Conservation (phyloP, 2,797 vertebrate species). For the Eutrigla gurnardus region DNA sequence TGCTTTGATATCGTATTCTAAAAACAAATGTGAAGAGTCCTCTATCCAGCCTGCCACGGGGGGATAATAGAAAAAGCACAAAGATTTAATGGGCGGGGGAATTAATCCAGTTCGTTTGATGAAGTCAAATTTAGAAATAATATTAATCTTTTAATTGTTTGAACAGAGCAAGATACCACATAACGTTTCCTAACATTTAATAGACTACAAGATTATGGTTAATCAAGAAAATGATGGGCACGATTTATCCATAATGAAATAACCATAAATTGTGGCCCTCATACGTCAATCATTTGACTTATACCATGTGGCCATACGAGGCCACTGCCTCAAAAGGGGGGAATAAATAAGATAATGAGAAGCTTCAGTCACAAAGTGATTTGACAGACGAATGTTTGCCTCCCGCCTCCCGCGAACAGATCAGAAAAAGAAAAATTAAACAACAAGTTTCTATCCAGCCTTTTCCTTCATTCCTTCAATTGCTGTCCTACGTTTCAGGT, state of each 20-base stretch:
- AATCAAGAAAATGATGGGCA: neutral
- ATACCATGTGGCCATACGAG: neutral
- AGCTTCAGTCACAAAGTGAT: neutral
- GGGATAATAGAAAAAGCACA: conserved; percentile 53
- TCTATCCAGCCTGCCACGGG: conserved; percentile 14
- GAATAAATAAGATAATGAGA: neutral
- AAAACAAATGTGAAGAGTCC: conserved; percentile 65
- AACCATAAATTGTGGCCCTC: neutral
- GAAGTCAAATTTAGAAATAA: conserved; percentile 13
- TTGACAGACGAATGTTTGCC: neutral
- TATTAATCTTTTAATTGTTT: neutral
- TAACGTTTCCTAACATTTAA: neutral
- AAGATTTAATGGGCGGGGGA: conserved; percentile 23
- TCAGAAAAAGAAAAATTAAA: too few relatives aligned
- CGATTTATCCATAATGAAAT: neutral
- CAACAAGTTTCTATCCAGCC: conserved; percentile 73
- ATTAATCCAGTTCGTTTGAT: conserved; percentile 29
- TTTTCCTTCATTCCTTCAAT: conserved; percentile 77
- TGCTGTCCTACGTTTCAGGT: conserved; percentile 77
- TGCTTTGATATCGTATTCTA: conserved; percentile 76
- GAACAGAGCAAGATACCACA: neutral
- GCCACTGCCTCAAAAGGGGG: neutral
- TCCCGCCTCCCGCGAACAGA: neutral
- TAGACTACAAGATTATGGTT: too few relatives aligned
- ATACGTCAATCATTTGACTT: neutral